Percentiles rank a stretch among this genome's conserved stretches.
Evolutionary conservation across 1,140 invertebrate genomes (phyloP).

Genomic region (Papilio polytes): DNA sequence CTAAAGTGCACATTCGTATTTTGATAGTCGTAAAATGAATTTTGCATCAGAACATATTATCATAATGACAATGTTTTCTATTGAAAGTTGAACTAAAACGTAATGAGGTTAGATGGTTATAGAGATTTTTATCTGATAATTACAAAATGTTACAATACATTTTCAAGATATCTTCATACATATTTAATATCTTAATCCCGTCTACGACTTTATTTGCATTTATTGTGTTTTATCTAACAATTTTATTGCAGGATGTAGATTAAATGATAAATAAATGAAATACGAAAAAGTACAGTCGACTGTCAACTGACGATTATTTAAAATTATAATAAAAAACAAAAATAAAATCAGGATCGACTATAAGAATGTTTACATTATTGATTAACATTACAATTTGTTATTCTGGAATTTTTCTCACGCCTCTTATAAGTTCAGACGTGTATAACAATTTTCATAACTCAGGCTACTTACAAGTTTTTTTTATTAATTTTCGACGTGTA

Average conservation of each 20-base stretch:
- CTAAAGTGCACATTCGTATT: too few species aligned
- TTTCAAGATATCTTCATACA: neutral
- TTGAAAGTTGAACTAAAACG: too few species aligned
- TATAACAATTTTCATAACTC: neutral
- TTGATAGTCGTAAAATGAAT: too few species aligned
- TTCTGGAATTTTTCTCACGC: neutral
- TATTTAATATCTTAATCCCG: neutral
- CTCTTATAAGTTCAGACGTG: neutral
- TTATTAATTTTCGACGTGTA: neutral
- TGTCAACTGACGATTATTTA: too few species aligned
- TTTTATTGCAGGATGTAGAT: slow-evolving; percentile 21
- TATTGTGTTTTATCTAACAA: neutral
- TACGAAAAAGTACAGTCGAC: neutral
- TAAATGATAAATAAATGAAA: neutral
- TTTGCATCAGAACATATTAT: too few species aligned
- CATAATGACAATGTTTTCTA: too few species aligned
- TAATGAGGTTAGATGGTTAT: neutral
- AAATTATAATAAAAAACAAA: too few species aligned
- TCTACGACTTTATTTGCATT: neutral
- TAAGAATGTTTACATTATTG: too few species aligned
- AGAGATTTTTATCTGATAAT: neutral
- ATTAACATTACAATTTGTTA: too few species aligned
- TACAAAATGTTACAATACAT: neutral
- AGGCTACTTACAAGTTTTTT: neutral
- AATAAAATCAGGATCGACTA: too few species aligned